phyloP scores from a whole-genome alignment of 2,797 vertebrate species.

The Siniperca obscura region DNA sequence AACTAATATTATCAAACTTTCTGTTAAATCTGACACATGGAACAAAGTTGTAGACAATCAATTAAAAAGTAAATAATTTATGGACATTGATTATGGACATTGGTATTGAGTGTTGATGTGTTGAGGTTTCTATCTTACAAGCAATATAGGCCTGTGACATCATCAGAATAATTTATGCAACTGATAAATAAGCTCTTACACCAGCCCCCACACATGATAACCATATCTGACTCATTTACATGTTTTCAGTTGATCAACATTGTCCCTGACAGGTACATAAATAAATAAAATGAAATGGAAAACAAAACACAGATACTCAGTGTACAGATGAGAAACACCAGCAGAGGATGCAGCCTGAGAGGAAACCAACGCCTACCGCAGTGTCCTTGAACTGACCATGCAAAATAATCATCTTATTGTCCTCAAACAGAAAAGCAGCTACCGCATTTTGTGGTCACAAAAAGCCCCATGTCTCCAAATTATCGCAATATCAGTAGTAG shows the following conservation, averaged over 20 bases:
- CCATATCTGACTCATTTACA: background rate
- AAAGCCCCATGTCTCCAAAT: conserved; percentile 34
- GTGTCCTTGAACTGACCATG: conserved; percentile 59
- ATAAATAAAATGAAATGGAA: background rate
- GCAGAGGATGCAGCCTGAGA: conserved; percentile 40
- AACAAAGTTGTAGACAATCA: no score
- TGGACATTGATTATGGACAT: no score
- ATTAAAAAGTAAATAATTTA: no score
- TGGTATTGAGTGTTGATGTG: no score
- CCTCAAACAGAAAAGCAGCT: conserved; percentile 53
- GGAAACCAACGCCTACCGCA: conserved; percentile 49
- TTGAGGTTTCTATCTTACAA: no score
- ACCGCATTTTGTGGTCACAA: conserved; percentile 44
- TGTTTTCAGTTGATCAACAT: background rate
- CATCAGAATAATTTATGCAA: no score
- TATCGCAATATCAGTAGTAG: conserved; percentile 47
- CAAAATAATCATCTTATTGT: conserved; percentile 69
- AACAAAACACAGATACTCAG: background rate
- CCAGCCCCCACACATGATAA: background rate
- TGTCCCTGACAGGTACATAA: background rate
- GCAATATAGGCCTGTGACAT: no score
- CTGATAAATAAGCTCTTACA: no score
- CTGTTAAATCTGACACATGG: no score
- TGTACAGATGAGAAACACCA: conserved; percentile 1
- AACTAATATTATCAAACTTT: no score